Evolutionary conservation across 1,140 invertebrate genomes (phyloP).

Genomic region (Nilaparvata lugens): DNA sequence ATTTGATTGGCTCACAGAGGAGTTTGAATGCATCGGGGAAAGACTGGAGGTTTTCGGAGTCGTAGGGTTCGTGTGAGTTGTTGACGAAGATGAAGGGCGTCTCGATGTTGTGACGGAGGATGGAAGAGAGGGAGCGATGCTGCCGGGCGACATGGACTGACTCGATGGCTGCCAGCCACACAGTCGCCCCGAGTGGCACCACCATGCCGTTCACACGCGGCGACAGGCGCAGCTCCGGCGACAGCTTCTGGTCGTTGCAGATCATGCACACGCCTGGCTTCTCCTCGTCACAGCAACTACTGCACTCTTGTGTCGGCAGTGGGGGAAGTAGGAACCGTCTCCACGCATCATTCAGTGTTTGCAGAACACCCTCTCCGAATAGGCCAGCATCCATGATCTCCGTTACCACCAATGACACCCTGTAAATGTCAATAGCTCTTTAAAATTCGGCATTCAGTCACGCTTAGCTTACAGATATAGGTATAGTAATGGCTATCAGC

Average conservation of each 20-base stretch:
- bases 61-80: conserved; percentile 46
- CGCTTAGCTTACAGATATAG: no score
- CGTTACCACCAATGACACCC: conserved; percentile 55
- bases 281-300: no score
- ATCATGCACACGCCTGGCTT: no score
- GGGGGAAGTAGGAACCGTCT: conserved; percentile 41
- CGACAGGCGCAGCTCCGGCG: background rate
- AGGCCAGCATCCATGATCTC: conserved; percentile 71
- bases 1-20: conserved; percentile 44
- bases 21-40: conserved; percentile 39
- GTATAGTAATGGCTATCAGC: no score
- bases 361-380: conserved; percentile 61
- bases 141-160: conserved; percentile 29
- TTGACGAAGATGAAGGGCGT: conserved; percentile 1
- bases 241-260: no score
- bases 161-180: conserved; percentile 50
- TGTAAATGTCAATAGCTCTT: conserved; percentile 11
- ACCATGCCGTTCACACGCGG: conserved; percentile 36
- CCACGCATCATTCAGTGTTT: conserved; percentile 58
- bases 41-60: conserved; percentile 49
- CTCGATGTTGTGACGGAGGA: background rate
- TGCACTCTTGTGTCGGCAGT: background rate
- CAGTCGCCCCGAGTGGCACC: conserved; percentile 50
- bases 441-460: background rate
- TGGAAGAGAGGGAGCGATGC: conserved; percentile 7